phyloP scores from a whole-genome alignment of 2,888 invertebrate genomes.

The Embidobia sp. region DNA sequence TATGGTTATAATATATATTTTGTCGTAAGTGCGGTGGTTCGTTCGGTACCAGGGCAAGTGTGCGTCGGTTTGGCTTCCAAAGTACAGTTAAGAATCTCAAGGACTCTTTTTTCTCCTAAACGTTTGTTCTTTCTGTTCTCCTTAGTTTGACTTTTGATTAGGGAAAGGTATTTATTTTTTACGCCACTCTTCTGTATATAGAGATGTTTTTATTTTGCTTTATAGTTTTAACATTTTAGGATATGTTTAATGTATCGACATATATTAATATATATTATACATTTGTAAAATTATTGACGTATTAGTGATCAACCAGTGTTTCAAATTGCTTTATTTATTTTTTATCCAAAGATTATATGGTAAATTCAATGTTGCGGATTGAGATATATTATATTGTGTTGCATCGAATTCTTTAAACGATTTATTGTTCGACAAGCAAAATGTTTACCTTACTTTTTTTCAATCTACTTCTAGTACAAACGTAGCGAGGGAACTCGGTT shows the following conservation, averaged over 20 bases:
- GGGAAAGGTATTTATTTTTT: slow-evolving; percentile 10
- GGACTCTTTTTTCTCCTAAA: neutral
- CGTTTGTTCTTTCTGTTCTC: neutral
- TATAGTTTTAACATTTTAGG: slow-evolving; percentile 16
- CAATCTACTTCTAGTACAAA: slow-evolving; percentile 23
- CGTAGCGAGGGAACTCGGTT: neutral
- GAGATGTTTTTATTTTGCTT: slow-evolving; percentile 17
- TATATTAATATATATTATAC: slow-evolving; percentile 5
- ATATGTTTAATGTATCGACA: slow-evolving; percentile 12
- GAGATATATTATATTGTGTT: neutral
- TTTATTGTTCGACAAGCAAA: slow-evolving; percentile 17
- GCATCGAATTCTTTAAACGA: slow-evolving; percentile 1
- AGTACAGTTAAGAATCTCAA: too few species aligned
- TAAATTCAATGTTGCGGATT: slow-evolving; percentile 2
- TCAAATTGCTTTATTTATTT: slow-evolving; percentile 14
- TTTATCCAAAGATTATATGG: slow-evolving; percentile 12
- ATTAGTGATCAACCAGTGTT: slow-evolving; percentile 13
- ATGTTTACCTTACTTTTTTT: neutral
- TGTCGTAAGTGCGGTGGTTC: slow-evolving; percentile 23
- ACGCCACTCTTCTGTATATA: slow-evolving; percentile 5
- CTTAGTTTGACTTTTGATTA: neutral
- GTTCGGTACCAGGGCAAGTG: too few species aligned
- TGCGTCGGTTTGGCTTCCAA: too few species aligned
- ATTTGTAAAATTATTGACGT: slow-evolving; percentile 20
- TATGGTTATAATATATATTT: slow-evolving; percentile 38